Percentiles rank a stretch among this genome's conserved stretches.
Evolutionary conservation across 1,140 invertebrate species (phyloP).

Genomic region (Euura lappo): DNA sequence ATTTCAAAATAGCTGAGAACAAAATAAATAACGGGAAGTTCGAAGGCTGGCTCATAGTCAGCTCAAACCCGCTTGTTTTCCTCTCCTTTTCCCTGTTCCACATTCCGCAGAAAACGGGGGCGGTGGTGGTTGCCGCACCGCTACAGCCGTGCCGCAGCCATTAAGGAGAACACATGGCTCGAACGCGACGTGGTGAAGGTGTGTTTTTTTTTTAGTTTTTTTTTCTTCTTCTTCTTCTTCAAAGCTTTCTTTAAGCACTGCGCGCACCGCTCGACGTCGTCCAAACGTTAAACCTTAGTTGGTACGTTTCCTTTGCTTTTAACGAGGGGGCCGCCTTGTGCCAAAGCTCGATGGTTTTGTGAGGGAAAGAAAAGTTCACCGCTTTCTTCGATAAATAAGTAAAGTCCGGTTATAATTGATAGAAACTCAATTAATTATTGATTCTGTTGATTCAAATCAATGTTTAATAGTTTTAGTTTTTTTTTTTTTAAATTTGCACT

Average conservation of each 20-base stretch:
- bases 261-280: constrained; percentile 25
- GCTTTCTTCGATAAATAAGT: no score
- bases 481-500: no score
- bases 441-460: no score
- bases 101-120: constrained; percentile 13
- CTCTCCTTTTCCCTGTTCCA: constrained; percentile 9
- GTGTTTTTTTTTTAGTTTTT: constrained; percentile 23
- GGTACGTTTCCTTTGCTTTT: constrained; percentile 46
- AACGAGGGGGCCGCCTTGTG: constrained; percentile 30
- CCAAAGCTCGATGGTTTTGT: no score
- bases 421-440: no score
- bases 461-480: no score
- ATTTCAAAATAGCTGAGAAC: no score
- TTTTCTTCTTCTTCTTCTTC: no score
- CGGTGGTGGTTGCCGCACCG: constrained; percentile 22
- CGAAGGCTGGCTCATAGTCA: no score
- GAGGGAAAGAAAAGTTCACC: no score
- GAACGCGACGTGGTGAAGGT: constrained; percentile 16
- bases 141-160: constrained; percentile 30
- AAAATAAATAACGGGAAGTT: no score
- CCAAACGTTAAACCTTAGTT: constrained; percentile 24
- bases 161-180: constrained; percentile 40
- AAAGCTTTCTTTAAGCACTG: constrained; percentile 39
- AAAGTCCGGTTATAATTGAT: no score
- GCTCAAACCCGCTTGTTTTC: background rate